Conservation (phyloP, 1,140 invertebrate genomes). For the Marisa cornuarietis region DNA sequence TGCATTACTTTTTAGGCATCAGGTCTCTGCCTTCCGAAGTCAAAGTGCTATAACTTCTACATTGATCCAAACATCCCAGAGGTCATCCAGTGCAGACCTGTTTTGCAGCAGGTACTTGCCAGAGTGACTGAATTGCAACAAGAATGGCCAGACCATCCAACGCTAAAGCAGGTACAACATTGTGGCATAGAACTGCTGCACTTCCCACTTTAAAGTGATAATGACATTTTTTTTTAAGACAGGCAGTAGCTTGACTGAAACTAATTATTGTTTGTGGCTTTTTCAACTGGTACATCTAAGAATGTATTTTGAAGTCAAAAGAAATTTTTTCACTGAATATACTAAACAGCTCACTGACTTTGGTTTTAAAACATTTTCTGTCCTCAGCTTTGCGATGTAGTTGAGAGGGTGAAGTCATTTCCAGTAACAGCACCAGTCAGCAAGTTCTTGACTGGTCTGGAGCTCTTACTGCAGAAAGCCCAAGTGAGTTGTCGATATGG, state of each 20-base stretch:
- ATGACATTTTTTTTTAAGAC: no score
- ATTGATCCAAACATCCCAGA: slow-evolving; percentile 83
- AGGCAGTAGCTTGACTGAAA: no score
- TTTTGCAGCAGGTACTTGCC: slow-evolving; percentile 74
- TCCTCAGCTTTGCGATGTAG: slow-evolving; percentile 70
- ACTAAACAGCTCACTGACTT: background rate
- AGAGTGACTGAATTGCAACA: slow-evolving; percentile 76
- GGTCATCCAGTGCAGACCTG: slow-evolving; percentile 76
- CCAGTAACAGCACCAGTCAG: slow-evolving; percentile 83
- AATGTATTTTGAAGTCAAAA: no score
- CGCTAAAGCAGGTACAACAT: slow-evolving; percentile 75
- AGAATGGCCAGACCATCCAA: slow-evolving; percentile 92
- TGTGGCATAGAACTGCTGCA: background rate
- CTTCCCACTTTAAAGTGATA: no score
- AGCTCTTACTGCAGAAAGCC: slow-evolving; percentile 82
- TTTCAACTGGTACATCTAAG: no score
- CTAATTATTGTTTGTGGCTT: no score
- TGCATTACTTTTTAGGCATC: background rate
- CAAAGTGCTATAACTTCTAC: slow-evolving; percentile 80
- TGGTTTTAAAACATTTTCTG: background rate
- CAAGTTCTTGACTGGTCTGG: slow-evolving; percentile 89
- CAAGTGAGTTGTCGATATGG: slow-evolving; percentile 51
- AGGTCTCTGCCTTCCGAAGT: slow-evolving; percentile 4
- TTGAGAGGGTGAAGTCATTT: slow-evolving; percentile 81
- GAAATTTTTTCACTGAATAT: no score